Evolutionary conservation across 1,140 invertebrate species (phyloP).

Genomic region (Ephestia elutella): DNA sequence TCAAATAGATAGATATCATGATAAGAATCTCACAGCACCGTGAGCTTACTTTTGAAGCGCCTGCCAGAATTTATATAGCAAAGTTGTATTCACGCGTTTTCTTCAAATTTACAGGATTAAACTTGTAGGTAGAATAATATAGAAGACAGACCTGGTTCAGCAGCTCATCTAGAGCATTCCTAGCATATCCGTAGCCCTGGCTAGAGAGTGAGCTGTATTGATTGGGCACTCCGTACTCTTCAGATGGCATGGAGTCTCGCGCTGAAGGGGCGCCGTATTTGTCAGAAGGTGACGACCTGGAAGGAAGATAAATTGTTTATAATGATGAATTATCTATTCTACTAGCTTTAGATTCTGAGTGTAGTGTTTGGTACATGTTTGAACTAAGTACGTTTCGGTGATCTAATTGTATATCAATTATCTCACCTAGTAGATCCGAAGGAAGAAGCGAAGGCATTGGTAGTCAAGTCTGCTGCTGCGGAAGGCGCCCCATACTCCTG

Average conservation of each 20-base stretch:
- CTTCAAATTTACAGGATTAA: too few species aligned
- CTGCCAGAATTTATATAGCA: too few species aligned
- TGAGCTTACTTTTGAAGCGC: too few species aligned
- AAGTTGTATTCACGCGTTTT: too few species aligned
- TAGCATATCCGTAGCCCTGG: constrained; percentile 45
- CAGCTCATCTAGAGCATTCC: constrained; percentile 46
- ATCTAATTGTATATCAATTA: not conserved
- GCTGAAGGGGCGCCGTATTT: constrained; percentile 48
- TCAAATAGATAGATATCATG: too few species aligned
- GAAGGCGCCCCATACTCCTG: constrained; percentile 32
- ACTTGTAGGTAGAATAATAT: not conserved
- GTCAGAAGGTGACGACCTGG: constrained; percentile 48
- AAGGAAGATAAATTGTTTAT: not conserved
- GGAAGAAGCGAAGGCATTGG: constrained; percentile 41
- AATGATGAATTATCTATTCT: too few species aligned
- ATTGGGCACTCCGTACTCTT: constrained; percentile 38
- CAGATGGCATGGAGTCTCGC: constrained; percentile 51
- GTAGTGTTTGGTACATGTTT: too few species aligned
- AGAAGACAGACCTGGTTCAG: constrained; percentile 40
- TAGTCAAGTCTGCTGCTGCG: constrained; percentile 31
- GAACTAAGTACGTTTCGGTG: too few species aligned
- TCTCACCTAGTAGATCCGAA: constrained; percentile 41
- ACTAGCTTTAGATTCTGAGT: too few species aligned
- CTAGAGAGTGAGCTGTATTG: constrained; percentile 24
- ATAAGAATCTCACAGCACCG: too few species aligned